These are phyloP conservation scores for Trichogramma pretiosum DNA, from an alignment of 1,140 invertebrate species.

Conservation along the genomic window DNA sequence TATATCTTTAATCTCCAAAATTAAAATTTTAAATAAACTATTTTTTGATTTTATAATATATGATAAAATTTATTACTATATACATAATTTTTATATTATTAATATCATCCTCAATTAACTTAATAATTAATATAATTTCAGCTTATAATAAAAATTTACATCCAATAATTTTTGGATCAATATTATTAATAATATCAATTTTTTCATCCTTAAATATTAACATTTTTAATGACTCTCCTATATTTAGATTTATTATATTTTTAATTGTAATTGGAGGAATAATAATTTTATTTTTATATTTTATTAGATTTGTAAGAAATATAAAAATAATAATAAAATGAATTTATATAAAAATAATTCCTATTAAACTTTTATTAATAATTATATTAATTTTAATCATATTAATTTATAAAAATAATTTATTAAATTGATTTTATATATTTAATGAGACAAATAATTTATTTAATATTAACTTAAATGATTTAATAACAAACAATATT, in stretches of 20 bases:
- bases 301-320: slow-evolving; percentile 48
- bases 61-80: too few species aligned
- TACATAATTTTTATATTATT: background rate
- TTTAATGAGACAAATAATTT: slow-evolving; percentile 29
- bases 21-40: slow-evolving; percentile 51
- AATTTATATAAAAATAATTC: too few species aligned
- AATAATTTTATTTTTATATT: slow-evolving; percentile 51
- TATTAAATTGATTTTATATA: slow-evolving; percentile 47
- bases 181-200: background rate
- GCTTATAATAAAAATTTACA: too few species aligned
- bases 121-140: too few species aligned
- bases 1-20: slow-evolving; percentile 53
- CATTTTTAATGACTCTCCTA: slow-evolving; percentile 33
- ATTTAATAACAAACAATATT: slow-evolving; percentile 10
- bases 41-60: too few species aligned
- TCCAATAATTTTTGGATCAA: too few species aligned
- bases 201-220: slow-evolving; percentile 17
- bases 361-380: background rate
- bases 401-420: slow-evolving; percentile 45
- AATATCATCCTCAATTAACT: background rate
- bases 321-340: slow-evolving; percentile 35
- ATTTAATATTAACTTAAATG: too few species aligned
- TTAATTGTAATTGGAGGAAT: slow-evolving; percentile 48
- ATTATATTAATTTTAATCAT: slow-evolving; percentile 19
- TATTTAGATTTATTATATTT: slow-evolving; percentile 45